phyloP scores from a whole-genome alignment of 2,113 vertebrate genomes.

The Oxyura jamaicensis region DNA sequence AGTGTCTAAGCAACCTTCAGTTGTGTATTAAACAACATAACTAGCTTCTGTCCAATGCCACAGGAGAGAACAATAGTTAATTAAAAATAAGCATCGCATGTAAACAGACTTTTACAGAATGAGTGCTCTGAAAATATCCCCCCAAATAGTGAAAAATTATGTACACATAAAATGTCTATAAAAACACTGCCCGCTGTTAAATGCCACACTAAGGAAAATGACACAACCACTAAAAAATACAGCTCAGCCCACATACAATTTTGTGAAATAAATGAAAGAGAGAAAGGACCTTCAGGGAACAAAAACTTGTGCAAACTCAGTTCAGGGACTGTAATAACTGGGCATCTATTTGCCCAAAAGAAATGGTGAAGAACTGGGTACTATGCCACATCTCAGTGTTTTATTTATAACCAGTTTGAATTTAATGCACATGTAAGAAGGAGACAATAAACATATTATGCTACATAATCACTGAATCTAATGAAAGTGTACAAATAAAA shows the following conservation, averaged over 20 bases:
- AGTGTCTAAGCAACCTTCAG: neutral
- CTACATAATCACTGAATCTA: neutral
- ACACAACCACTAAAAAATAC: neutral
- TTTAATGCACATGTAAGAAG: neutral
- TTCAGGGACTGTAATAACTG: neutral
- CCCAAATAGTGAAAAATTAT: neutral
- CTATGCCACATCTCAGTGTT: neutral
- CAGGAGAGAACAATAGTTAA: neutral
- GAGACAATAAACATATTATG: neutral
- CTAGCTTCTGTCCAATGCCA: neutral
- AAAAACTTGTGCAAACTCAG: rapidly evolving
- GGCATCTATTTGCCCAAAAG: neutral
- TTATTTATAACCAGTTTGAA: neutral
- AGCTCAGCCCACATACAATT: neutral
- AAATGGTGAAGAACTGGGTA: neutral
- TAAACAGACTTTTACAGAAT: neutral
- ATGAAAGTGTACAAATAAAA: neutral
- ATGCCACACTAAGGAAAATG: neutral
- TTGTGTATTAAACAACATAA: neutral
- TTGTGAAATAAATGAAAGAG: neutral
- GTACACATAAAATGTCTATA: neutral
- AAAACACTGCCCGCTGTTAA: neutral
- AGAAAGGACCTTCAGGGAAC: neutral
- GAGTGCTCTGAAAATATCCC: neutral
- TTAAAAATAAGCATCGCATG: neutral